These are phyloP conservation scores for Idris sp. DNA, from an alignment of 1,140 invertebrate species.

Conservation along the genomic window DNA sequence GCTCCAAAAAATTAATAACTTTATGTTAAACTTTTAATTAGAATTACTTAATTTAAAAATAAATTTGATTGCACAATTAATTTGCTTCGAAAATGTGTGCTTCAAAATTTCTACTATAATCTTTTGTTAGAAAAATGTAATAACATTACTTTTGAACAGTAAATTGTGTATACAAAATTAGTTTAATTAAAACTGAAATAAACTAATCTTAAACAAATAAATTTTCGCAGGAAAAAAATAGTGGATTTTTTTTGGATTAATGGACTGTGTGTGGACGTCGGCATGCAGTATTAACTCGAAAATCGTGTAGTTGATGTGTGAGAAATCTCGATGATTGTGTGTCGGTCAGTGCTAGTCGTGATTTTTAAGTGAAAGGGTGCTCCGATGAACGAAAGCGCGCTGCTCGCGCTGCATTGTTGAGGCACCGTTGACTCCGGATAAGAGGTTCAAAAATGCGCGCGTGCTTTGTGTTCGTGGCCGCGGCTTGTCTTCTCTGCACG, in stretches of 20 bases:
- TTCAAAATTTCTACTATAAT: no score
- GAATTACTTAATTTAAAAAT: no score
- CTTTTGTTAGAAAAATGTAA: no score
- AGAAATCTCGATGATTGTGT: slow-evolving; percentile 22
- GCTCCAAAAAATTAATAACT: no score
- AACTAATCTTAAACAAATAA: no score
- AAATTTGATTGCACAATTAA: no score
- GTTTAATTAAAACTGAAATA: no score
- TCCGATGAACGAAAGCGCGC: slow-evolving; percentile 38
- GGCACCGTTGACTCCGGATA: slow-evolving; percentile 37
- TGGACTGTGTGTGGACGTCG: slow-evolving; percentile 21
- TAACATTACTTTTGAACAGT: no score
- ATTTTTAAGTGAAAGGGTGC: slow-evolving; percentile 54
- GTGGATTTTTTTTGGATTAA: slow-evolving; percentile 31
- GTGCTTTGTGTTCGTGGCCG: slow-evolving; percentile 38
- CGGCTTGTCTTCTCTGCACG: slow-evolving; percentile 40
- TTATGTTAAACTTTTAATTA: no score
- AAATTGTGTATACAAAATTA: no score
- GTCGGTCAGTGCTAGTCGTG: slow-evolving; percentile 37
- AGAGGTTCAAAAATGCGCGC: slow-evolving; percentile 48
- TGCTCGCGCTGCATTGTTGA: slow-evolving; percentile 25
- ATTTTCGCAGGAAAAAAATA: no score
- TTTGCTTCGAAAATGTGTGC: no score
- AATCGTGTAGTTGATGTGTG: slow-evolving; percentile 17
- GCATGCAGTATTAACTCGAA: slow-evolving; percentile 35